phyloP scores from a whole-genome alignment of 2,888 invertebrate species.

The Drosophila multiciliata region DNA sequence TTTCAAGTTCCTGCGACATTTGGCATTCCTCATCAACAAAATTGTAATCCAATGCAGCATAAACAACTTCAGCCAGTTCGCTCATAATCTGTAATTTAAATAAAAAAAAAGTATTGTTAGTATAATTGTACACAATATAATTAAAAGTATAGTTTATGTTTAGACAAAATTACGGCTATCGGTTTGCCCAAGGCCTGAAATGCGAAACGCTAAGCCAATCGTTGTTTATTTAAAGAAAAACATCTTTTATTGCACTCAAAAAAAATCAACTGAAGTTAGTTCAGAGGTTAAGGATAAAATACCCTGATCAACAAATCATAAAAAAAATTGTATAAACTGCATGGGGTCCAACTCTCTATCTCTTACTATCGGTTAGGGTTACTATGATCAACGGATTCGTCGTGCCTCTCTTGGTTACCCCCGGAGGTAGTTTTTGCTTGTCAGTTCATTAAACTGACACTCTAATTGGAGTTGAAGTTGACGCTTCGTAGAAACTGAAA shows the following conservation, averaged over 20 bases:
- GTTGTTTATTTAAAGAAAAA: background rate
- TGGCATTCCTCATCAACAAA: slow-evolving; percentile 93
- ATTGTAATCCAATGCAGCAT: slow-evolving; percentile 95
- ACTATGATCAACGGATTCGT: slow-evolving; percentile 17
- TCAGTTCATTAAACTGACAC: slow-evolving; percentile 80
- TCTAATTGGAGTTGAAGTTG: slow-evolving; percentile 79
- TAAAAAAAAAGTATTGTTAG: slow-evolving; percentile 18
- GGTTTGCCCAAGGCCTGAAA: slow-evolving; percentile 1
- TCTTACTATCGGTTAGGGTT: slow-evolving; percentile 24
- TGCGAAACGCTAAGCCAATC: background rate
- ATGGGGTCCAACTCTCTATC: slow-evolving; percentile 4
- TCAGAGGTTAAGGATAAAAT: slow-evolving; percentile 52
- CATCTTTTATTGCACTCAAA: background rate
- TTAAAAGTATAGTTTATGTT: background rate
- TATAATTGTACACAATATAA: slow-evolving; percentile 1
- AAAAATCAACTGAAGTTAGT: background rate
- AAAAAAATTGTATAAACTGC: slow-evolving; percentile 1
- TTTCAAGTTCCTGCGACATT: slow-evolving; percentile 93
- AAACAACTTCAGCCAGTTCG: slow-evolving; percentile 93
- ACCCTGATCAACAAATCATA: slow-evolving; percentile 10
- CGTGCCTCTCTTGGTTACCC: background rate
- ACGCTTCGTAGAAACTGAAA: slow-evolving; percentile 70
- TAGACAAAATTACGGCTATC: background rate
- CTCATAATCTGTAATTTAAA: slow-evolving; percentile 89
- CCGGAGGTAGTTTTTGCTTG: slow-evolving; percentile 38